Conservation (phyloP, 2,113 vertebrate species). For the Pterocles orientalis region DNA sequence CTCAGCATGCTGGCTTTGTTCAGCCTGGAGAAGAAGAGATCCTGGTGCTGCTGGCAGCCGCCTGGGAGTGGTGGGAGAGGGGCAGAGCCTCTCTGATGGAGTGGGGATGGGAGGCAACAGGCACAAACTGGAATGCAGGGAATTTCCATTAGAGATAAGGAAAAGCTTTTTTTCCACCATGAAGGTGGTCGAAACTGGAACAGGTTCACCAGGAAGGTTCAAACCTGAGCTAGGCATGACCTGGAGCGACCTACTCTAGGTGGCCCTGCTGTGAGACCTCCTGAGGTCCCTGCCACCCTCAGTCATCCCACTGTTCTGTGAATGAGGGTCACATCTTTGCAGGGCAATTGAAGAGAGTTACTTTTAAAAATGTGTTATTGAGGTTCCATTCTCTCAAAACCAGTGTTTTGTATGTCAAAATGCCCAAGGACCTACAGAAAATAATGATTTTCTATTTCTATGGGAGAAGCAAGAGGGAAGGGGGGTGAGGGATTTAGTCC, state of each 20-base stretch:
- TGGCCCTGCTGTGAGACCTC: background rate
- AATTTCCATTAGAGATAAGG: background rate
- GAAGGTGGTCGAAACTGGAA: background rate
- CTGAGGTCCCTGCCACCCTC: background rate
- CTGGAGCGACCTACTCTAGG: fast-evolving
- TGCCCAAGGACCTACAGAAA: background rate
- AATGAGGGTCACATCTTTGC: background rate
- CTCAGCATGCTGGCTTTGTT: background rate
- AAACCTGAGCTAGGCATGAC: background rate
- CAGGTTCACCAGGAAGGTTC: background rate
- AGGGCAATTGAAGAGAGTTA: background rate
- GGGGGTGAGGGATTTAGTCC: background rate
- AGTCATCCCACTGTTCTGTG: background rate
- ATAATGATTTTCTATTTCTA: background rate
- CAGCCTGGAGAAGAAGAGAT: background rate
- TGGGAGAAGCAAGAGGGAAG: background rate
- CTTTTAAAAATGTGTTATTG: background rate
- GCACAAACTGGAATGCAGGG: background rate
- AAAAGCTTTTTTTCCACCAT: background rate
- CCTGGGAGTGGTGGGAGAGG: background rate
- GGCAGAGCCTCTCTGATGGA: background rate
- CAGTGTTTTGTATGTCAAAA: background rate
- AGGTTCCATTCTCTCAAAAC: background rate
- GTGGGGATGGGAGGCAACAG: background rate
- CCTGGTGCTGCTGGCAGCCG: background rate